Conservation (phyloP, 2,888 invertebrate species). For the Drosophila neotestacea region DNA sequence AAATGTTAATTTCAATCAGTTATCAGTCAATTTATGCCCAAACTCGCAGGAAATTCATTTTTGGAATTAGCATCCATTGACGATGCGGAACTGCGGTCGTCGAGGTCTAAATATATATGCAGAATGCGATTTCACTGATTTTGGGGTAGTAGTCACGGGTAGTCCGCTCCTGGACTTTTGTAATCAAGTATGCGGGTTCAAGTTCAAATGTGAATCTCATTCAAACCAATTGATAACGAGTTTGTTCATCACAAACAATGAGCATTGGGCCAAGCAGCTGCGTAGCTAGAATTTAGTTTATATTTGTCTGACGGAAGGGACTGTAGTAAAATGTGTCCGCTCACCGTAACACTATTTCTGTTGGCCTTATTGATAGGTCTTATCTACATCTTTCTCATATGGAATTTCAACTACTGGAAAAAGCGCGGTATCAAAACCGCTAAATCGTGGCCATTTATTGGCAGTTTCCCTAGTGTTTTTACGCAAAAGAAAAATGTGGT, state of each 20-base stretch:
- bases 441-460: constrained; percentile 80
- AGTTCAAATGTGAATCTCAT: constrained; percentile 11
- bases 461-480: constrained; percentile 82
- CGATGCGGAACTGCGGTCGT: too few relatives aligned
- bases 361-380: constrained; percentile 38
- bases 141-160: too few relatives aligned
- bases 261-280: constrained; percentile 3
- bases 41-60: too few relatives aligned
- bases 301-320: constrained; percentile 6
- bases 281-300: constrained; percentile 33
- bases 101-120: neutral
- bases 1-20: too few relatives aligned
- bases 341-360: constrained; percentile 24
- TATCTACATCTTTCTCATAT: constrained; percentile 74
- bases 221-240: constrained; percentile 26
- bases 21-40: too few relatives aligned
- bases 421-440: constrained; percentile 82
- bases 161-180: constrained; percentile 23
- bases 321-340: constrained; percentile 43
- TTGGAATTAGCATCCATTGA: too few relatives aligned
- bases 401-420: constrained; percentile 84
- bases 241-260: constrained; percentile 10
- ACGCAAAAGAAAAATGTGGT: constrained; percentile 74
- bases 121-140: too few relatives aligned
- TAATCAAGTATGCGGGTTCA: constrained; percentile 10